Conservation (phyloP, 1,140 invertebrate genomes). For the Eriocheir sinensis region DNA sequence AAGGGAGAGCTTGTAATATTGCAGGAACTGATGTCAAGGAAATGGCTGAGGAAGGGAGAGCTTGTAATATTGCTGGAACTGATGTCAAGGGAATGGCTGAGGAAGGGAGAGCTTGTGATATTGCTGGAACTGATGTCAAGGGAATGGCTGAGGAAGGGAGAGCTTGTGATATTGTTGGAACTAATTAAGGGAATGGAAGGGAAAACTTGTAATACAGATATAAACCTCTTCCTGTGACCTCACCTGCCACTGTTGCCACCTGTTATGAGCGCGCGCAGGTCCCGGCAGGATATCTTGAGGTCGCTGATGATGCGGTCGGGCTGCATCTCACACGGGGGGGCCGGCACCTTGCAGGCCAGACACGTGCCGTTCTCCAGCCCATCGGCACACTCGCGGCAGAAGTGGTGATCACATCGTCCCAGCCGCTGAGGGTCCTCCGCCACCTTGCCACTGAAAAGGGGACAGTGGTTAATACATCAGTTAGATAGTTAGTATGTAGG, state of each 20-base stretch:
- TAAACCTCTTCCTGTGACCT: background rate
- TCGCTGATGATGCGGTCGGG: slow-evolving; percentile 68
- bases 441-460: slow-evolving; percentile 55
- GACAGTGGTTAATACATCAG: no score
- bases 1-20: no score
- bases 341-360: slow-evolving; percentile 67
- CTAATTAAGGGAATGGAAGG: background rate
- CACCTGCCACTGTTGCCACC: slow-evolving; percentile 49
- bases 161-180: no score
- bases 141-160: no score
- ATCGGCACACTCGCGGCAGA: slow-evolving; percentile 59
- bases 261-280: slow-evolving; percentile 42
- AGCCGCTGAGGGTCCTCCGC: slow-evolving; percentile 51
- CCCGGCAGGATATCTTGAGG: slow-evolving; percentile 31
- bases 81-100: no score
- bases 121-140: no score
- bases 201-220: background rate
- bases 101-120: no score
- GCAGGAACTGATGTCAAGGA: no score
- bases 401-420: slow-evolving; percentile 74
- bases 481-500: no score
- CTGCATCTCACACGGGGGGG: slow-evolving; percentile 66
- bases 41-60: no score
- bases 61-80: no score
- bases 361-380: slow-evolving; percentile 49